phyloP scores from a whole-genome alignment of 2,113 vertebrate genomes.

The Hepsetus odoe region DNA sequence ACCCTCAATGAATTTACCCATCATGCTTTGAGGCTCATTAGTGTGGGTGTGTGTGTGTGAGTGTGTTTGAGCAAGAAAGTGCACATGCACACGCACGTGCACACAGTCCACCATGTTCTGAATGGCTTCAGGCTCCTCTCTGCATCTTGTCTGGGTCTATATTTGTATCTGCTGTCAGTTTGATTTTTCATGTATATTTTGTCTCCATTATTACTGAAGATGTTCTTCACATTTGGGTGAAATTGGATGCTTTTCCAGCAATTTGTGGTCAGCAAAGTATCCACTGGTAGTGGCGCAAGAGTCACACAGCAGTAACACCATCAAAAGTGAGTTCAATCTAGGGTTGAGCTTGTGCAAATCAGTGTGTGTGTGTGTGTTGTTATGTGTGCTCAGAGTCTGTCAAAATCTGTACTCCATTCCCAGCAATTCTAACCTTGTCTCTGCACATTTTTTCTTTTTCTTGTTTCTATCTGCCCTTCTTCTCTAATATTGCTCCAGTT shows the following conservation, averaged over 20 bases:
- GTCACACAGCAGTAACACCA: background rate
- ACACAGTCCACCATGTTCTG: background rate
- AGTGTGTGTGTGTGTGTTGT: slow-evolving; percentile 1
- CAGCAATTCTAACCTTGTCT: slow-evolving; percentile 36
- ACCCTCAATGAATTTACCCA: background rate
- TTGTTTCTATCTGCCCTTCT: background rate
- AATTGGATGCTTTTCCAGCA: background rate
- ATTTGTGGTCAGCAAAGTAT: slow-evolving; percentile 3
- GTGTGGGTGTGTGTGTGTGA: background rate
- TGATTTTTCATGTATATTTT: background rate
- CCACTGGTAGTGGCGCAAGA: background rate
- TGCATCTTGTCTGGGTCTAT: slow-evolving; percentile 3
- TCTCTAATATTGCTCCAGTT: background rate
- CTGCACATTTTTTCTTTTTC: background rate
- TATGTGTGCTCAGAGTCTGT: background rate
- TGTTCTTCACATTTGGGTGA: background rate
- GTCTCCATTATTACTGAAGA: background rate
- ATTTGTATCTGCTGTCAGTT: slow-evolving; percentile 21
- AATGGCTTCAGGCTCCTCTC: background rate
- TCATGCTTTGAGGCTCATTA: background rate
- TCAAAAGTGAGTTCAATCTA: background rate
- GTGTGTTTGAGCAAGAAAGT: slow-evolving; percentile 33
- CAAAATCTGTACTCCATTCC: slow-evolving; percentile 14
- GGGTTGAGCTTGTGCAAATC: slow-evolving; percentile 13
- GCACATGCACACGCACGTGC: slow-evolving; percentile 39